phyloP scores from a whole-genome alignment of 2,113 vertebrate genomes.

The Arvicanthis niloticus region DNA sequence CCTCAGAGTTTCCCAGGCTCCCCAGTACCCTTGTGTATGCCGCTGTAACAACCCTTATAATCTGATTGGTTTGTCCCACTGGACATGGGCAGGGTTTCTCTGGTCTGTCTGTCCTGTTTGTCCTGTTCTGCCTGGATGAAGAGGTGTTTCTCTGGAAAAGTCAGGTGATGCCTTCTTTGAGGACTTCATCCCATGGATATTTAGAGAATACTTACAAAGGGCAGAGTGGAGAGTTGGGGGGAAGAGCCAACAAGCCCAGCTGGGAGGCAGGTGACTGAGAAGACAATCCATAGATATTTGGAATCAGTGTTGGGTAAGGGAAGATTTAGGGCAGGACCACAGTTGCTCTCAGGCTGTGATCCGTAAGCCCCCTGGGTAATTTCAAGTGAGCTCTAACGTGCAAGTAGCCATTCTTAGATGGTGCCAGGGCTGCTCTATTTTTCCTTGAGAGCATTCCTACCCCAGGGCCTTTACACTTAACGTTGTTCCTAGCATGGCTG shows the following conservation, averaged over 20 bases:
- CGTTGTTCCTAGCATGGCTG: background rate
- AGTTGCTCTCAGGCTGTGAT: background rate
- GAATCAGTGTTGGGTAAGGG: background rate
- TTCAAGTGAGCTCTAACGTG: no score
- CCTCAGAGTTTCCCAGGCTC: background rate
- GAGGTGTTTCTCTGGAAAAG: background rate
- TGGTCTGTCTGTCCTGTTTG: background rate
- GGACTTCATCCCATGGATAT: background rate
- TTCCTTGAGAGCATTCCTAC: background rate
- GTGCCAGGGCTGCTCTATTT: background rate
- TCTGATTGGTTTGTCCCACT: background rate
- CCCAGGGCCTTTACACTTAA: background rate
- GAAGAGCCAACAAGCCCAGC: background rate
- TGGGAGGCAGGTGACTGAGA: background rate
- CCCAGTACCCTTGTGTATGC: background rate
- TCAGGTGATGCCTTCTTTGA: background rate
- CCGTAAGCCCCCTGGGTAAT: no score
- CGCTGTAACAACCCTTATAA: background rate
- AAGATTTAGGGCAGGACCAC: background rate
- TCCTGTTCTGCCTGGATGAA: background rate
- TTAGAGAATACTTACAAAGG: background rate
- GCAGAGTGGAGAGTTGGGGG: no score
- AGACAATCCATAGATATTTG: background rate
- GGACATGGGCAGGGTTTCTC: background rate
- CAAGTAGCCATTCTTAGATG: background rate